Conservation (phyloP, 2,888 invertebrate species). For the Diloba caeruleocephala region DNA sequence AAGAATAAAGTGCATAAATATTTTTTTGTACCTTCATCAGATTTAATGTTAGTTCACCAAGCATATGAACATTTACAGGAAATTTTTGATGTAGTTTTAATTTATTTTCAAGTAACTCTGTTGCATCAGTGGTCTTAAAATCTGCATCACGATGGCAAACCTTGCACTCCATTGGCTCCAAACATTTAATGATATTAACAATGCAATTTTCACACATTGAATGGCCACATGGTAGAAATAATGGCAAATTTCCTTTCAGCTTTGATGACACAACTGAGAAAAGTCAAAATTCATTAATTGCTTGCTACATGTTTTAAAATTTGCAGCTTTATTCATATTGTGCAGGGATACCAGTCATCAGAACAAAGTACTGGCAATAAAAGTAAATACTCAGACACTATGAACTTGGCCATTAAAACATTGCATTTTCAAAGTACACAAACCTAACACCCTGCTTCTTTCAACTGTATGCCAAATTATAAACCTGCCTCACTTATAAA, state of each 20-base stretch:
- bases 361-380: too few relatives aligned
- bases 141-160: slow-evolving; percentile 78
- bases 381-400: too few relatives aligned
- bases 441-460: too few relatives aligned
- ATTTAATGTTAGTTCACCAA: slow-evolving; percentile 76
- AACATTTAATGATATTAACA: slow-evolving; percentile 69
- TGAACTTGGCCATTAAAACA: too few relatives aligned
- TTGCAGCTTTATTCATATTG: too few relatives aligned
- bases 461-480: too few relatives aligned
- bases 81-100: slow-evolving; percentile 68
- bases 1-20: too few relatives aligned
- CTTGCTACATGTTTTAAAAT: too few relatives aligned
- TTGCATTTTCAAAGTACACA: too few relatives aligned
- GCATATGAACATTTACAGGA: slow-evolving; percentile 75
- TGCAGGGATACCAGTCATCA: too few relatives aligned
- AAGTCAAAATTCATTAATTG: too few relatives aligned
- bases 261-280: slow-evolving; percentile 61
- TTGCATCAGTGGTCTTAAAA: slow-evolving; percentile 57
- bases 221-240: slow-evolving; percentile 91
- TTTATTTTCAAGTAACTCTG: slow-evolving; percentile 61
- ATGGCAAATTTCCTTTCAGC: slow-evolving; percentile 80
- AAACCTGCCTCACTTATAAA: too few relatives aligned
- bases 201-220: slow-evolving; percentile 91
- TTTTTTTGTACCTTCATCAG: slow-evolving; percentile 61
- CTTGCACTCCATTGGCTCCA: slow-evolving; percentile 83